A percentile compares a stretch with the other conserved stretches of the same genome.
Conservation (phyloP, 2,113 vertebrate species). For the Halichoerus grypus region DNA sequence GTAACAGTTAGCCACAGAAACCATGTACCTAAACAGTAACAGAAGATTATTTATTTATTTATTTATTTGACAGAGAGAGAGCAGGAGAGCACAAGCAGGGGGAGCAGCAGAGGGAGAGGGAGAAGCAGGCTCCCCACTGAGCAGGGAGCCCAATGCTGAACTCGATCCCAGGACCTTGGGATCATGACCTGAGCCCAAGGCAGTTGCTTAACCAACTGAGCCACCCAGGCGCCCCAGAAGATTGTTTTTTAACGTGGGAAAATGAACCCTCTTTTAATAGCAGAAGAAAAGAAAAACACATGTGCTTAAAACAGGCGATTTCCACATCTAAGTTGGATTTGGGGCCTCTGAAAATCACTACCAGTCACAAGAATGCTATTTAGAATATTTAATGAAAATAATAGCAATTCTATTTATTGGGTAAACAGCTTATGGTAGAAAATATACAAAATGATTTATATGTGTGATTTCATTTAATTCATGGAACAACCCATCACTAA, state of each 20-base stretch:
- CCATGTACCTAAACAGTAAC: not conserved
- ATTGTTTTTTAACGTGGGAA: not conserved
- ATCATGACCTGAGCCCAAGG: no score
- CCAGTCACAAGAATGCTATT: not conserved
- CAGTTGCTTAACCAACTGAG: no score
- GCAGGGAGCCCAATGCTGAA: no score
- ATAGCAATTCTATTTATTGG: not conserved
- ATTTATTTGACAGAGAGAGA: no score
- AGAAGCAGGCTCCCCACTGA: no score
- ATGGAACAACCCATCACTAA: not conserved
- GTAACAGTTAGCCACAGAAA: not conserved
- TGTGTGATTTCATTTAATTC: not conserved
- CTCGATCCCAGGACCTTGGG: no score
- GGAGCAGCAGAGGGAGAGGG: no score
- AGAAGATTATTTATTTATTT: not conserved
- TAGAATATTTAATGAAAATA: constrained; percentile 19
- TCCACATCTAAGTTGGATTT: not conserved
- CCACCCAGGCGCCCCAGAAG: no score
- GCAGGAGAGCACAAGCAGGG: no score
- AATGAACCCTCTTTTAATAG: not conserved
- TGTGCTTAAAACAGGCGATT: not conserved
- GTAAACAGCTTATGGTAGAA: not conserved
- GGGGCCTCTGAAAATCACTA: not conserved
- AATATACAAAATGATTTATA: not conserved
- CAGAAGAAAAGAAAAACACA: not conserved